A percentile compares a stretch with the other conserved stretches of the same genome.
phyloP scores from a whole-genome alignment of 2,888 invertebrate genomes.

The Drosophila incognita region DNA sequence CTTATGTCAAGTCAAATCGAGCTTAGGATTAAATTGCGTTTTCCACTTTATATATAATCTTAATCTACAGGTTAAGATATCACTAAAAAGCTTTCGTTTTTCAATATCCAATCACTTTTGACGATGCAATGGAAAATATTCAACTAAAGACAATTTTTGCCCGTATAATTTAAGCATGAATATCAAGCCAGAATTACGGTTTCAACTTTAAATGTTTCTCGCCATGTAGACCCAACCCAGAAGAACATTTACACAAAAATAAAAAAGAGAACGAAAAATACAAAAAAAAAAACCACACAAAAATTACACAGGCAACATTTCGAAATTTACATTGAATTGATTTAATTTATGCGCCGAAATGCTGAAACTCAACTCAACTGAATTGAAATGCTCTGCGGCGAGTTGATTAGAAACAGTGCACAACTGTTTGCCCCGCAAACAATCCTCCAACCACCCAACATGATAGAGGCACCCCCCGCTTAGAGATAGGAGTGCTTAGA shows the following conservation, averaged over 20 bases:
- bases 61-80: neutral
- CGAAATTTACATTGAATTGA: constrained; percentile 71
- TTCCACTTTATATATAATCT: neutral
- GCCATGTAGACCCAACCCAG: constrained; percentile 27
- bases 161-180: neutral
- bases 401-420: constrained; percentile 56
- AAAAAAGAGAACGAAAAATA: constrained; percentile 16
- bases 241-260: constrained; percentile 32
- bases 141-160: neutral
- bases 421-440: constrained; percentile 3
- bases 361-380: constrained; percentile 24
- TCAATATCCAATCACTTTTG: neutral
- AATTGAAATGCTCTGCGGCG: constrained; percentile 30
- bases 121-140: neutral
- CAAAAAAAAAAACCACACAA: constrained; percentile 43
- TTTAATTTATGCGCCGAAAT: constrained; percentile 55
- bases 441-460: neutral
- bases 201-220: neutral
- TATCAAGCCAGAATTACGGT: neutral
- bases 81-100: neutral
- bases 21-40: neutral
- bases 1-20: neutral
- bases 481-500: constrained; percentile 21
- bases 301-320: constrained; percentile 62
- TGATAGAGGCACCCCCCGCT: constrained; percentile 5